A percentile compares a stretch with the other conserved stretches of the same genome.
These are phyloP conservation scores for Ericerus pela DNA, from an alignment of 1,140 invertebrate species.

Conservation along the genomic window DNA sequence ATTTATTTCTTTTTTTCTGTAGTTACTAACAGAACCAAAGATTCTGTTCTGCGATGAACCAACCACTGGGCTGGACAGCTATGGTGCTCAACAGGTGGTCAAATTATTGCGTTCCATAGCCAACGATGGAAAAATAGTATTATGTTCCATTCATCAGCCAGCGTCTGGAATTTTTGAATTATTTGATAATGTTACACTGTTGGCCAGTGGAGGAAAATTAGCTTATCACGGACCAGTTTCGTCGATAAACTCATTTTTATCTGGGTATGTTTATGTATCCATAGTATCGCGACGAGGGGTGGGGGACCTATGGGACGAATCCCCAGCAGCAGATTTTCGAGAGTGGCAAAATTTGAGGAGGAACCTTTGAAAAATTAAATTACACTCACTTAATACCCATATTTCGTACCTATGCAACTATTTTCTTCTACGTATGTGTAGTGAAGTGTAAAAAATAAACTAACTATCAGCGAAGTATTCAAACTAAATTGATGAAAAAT, in stretches of 20 bases:
- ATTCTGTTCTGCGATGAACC: constrained; percentile 93
- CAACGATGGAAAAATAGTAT: constrained; percentile 51
- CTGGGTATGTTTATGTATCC: too few relatives aligned
- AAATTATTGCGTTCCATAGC: constrained; percentile 48
- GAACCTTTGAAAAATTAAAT: too few relatives aligned
- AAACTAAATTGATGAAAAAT: too few relatives aligned
- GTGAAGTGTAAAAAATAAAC: too few relatives aligned
- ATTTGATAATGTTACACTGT: constrained; percentile 60
- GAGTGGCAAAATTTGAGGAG: too few relatives aligned
- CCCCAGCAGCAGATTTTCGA: too few relatives aligned
- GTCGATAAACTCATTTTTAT: constrained; percentile 44
- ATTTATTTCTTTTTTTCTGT: not conserved
- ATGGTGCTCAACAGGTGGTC: constrained; percentile 55
- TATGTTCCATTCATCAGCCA: constrained; percentile 77
- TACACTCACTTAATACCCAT: too few relatives aligned
- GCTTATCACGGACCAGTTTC: constrained; percentile 51
- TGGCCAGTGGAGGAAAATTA: constrained; percentile 54
- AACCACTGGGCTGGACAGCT: constrained; percentile 79
- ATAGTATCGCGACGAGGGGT: too few relatives aligned
- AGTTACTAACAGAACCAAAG: constrained; percentile 81
- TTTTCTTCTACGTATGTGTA: too few relatives aligned
- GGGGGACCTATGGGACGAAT: too few relatives aligned
- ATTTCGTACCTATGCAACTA: too few relatives aligned
- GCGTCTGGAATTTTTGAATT: constrained; percentile 67
- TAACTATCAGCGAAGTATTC: too few relatives aligned